Base-by-base conservation (phyloP, 2,797 vertebrate genomes). In the Diglossa cyanea region DNA sequence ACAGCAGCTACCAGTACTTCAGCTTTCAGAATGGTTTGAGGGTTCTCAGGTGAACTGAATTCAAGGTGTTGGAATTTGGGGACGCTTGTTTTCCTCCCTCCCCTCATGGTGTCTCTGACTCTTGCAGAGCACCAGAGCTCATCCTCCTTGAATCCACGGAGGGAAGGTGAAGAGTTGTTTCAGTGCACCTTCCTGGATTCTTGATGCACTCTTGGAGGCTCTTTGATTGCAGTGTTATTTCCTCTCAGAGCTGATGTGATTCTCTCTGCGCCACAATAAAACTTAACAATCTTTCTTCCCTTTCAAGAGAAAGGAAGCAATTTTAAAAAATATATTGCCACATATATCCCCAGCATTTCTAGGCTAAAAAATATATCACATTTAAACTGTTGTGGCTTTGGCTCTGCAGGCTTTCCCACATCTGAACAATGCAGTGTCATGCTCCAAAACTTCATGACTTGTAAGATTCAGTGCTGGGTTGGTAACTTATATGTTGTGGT, bases 231-330 rank as follows among this genome's bases (percentile, higher is more conserved):
- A 37, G 8, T 76, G 87, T 73, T 88, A 60, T 92, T 96, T 93
- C 54, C 79, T 94, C 37, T 84, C 76, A 57, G 89, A 84, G 67
- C 51, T 47, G 37, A 31, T 40, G 48, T 54, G 91, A 81, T 94
- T 95, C 85, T 77, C 62, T 88, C 74, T 57, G 87, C 72, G 60
- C 79, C 74, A 81, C 62, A 76, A 67, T 86, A 93, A 91, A 96
- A 72, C 76, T 83, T 80, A 78, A 90, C 76, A 80, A 90, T 94
- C 79, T 86, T 86, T 93, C 89, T 94, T 86, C n/a, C 74, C 62
- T 90, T 94, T 93, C 75, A 72, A 78, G 35, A 81, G 73, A 91
- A 93, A 84, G 40, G 82, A 86, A 94, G 62, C 66, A 86, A 90
- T 94, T 93, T 61, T 0, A 42, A 88, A 78, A 88, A 67, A 94